Conservation (phyloP, 2,888 invertebrate genomes). For the Rosalia funebris region DNA sequence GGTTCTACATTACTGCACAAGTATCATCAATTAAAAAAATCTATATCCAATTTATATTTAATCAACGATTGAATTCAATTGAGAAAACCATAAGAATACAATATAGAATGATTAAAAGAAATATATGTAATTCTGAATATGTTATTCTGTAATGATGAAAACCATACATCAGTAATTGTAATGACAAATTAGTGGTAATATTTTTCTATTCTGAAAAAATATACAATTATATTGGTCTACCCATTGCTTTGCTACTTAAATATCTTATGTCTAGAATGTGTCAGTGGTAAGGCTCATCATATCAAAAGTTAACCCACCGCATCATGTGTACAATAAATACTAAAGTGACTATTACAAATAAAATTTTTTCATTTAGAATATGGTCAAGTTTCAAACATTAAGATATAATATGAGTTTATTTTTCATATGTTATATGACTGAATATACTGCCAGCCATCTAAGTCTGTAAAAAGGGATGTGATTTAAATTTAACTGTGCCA, state of each 20-base stretch:
- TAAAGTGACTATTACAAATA: slow-evolving; percentile 27
- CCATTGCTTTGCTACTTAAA: neutral
- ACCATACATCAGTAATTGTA: too few relatives aligned
- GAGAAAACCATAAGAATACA: too few relatives aligned
- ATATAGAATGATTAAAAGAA: too few relatives aligned
- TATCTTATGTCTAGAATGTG: neutral
- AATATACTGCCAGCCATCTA: slow-evolving; percentile 36
- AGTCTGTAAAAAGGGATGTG: slow-evolving; percentile 49
- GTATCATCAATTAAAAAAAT: too few relatives aligned
- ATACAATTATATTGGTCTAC: too few relatives aligned
- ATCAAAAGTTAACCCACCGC: slow-evolving; percentile 11
- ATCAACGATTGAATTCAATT: too few relatives aligned
- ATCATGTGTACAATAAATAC: neutral
- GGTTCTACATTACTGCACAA: too few relatives aligned
- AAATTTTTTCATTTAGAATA: slow-evolving; percentile 1
- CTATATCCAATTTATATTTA: too few relatives aligned
- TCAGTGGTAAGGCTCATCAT: neutral
- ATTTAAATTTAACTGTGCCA: slow-evolving; percentile 55
- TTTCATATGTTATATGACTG: slow-evolving; percentile 36
- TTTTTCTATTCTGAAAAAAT: too few relatives aligned
- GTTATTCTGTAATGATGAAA: too few relatives aligned
- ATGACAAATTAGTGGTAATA: too few relatives aligned
- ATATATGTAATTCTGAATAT: too few relatives aligned
- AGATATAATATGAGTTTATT: slow-evolving; percentile 34
- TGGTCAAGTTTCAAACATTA: slow-evolving; percentile 3